Conservation (phyloP, 2,113 vertebrate species). For the Butorides virescens region DNA sequence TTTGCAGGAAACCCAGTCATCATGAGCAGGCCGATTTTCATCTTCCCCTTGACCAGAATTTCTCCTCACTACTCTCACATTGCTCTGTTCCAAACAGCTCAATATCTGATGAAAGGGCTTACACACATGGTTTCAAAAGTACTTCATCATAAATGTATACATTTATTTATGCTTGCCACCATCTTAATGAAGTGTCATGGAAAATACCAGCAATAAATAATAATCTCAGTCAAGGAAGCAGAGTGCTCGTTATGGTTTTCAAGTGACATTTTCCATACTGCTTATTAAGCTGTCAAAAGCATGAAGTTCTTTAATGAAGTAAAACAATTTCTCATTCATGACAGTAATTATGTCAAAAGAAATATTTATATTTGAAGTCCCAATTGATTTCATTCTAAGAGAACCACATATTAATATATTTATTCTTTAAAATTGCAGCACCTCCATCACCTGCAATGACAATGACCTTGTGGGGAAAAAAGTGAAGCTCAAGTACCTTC, state of each 20-base stretch:
- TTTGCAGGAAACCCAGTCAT: not conserved
- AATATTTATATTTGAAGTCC: not conserved
- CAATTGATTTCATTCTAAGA: not conserved
- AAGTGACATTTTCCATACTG: not conserved
- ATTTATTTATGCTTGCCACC: conserved; percentile 46
- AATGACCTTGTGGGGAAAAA: not conserved
- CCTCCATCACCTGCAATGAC: not conserved
- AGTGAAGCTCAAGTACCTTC: not conserved
- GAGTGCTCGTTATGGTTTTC: not conserved
- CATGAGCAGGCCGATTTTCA: not conserved
- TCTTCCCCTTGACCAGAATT: not conserved
- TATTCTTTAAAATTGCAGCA: not conserved
- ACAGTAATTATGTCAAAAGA: conserved; percentile 7
- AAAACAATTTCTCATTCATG: not conserved
- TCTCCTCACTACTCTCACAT: not conserved
- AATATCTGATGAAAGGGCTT: not conserved
- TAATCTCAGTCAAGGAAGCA: not conserved
- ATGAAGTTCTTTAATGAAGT: not conserved
- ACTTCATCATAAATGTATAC: not conserved
- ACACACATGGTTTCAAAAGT: not conserved
- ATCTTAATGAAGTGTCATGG: conserved; percentile 7
- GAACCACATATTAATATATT: not conserved
- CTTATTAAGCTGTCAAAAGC: conserved; percentile 5
- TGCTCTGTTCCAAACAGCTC: not conserved
- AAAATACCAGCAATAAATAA: conserved; percentile 40